Evolutionary conservation across 1,140 invertebrate species (phyloP).

Genomic region (Holotrichia oblita): DNA sequence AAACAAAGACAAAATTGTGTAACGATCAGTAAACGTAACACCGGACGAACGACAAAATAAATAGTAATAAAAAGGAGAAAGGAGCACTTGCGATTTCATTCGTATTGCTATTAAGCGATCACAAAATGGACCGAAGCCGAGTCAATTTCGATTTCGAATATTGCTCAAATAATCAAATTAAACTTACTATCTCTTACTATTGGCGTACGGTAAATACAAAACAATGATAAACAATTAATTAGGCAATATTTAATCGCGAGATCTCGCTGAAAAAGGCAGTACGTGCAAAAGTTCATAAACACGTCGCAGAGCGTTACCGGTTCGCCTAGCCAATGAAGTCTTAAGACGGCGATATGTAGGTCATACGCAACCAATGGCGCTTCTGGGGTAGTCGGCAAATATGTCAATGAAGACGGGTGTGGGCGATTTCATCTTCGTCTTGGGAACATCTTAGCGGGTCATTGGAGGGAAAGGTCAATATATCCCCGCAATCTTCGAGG

Average conservation of each 20-base stretch:
- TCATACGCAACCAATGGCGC: constrained; percentile 53
- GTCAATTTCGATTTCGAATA: constrained; percentile 46
- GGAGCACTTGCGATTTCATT: constrained; percentile 48
- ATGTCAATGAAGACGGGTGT: constrained; percentile 54
- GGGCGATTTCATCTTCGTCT: constrained; percentile 41
- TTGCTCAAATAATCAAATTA: constrained; percentile 47
- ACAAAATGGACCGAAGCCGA: constrained; percentile 46
- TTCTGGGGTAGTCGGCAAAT: constrained; percentile 53
- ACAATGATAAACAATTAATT: background rate
- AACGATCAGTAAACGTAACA: background rate
- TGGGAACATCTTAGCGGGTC: constrained; percentile 50
- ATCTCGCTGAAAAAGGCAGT: background rate
- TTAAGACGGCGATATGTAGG: constrained; percentile 49
- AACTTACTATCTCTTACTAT: constrained; percentile 47
- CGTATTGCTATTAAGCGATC: constrained; percentile 19
- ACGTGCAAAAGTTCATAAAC: background rate
- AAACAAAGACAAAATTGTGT: background rate
- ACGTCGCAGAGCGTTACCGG: constrained; percentile 37
- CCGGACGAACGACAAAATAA: background rate
- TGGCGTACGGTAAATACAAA: background rate
- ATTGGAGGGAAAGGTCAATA: constrained; percentile 54
- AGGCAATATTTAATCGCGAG: background rate
- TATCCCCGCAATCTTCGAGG: constrained; percentile 24
- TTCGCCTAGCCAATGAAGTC: constrained; percentile 41
- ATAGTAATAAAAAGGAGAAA: constrained; percentile 1